Conservation (phyloP, 2,113 vertebrate species). For the Equus przewalskii region DNA sequence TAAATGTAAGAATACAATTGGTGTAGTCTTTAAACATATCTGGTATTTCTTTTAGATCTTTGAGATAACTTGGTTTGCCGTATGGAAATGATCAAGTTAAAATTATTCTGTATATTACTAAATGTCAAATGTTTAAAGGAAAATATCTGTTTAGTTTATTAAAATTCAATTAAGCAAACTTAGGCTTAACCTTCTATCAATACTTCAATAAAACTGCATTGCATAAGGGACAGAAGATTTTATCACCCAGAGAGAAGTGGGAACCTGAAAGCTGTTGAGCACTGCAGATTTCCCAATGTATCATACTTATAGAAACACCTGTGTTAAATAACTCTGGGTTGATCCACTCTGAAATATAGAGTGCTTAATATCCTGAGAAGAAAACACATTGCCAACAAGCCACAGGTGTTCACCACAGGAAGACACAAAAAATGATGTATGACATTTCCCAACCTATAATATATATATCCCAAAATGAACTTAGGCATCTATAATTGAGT, state of each 20-base stretch:
- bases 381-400: slow-evolving; percentile 85
- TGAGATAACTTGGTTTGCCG: background rate
- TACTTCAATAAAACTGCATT: background rate
- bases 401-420: slow-evolving; percentile 88
- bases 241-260: background rate
- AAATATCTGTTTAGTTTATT: slow-evolving; percentile 41
- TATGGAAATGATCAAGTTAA: background rate
- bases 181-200: slow-evolving; percentile 59
- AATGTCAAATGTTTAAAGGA: slow-evolving; percentile 58
- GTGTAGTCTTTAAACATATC: background rate
- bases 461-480: slow-evolving; percentile 81
- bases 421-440: slow-evolving; percentile 83
- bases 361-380: slow-evolving; percentile 83
- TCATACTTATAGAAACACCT: slow-evolving; percentile 87
- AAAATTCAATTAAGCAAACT: slow-evolving; percentile 65
- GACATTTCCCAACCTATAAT: slow-evolving; percentile 85
- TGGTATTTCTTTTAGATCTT: background rate
- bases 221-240: background rate
- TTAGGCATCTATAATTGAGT: slow-evolving; percentile 83
- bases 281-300: slow-evolving; percentile 72
- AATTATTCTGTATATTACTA: background rate
- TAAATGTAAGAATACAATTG: background rate
- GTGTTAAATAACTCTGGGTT: slow-evolving; percentile 82
- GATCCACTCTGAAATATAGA: slow-evolving; percentile 84
- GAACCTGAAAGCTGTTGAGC: slow-evolving; percentile 68